Percentiles rank a stretch among this genome's conserved stretches.
These are phyloP conservation scores for Porites evermanni DNA, from an alignment of 92 coral and sea anemone genomes.

Conservation along the genomic window DNA sequence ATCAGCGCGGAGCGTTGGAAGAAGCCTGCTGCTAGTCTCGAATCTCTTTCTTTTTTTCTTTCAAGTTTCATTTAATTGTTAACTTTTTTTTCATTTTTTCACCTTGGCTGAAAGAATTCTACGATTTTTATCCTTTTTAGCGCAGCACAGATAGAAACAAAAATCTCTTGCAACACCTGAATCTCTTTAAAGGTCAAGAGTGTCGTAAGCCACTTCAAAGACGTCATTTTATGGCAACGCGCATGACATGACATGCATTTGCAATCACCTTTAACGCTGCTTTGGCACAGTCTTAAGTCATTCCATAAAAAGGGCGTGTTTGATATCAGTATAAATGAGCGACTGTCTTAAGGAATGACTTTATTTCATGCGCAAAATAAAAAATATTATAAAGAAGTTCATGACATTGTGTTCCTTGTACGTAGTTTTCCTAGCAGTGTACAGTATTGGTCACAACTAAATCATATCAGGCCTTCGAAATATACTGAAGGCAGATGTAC, in stretches of 20 bases:
- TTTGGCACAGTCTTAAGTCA: background rate
- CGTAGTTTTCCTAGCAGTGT: no score
- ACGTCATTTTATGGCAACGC: background rate
- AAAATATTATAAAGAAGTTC: background rate
- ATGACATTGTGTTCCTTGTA: no score
- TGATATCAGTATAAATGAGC: background rate
- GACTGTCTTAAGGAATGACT: background rate
- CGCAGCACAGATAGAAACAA: background rate
- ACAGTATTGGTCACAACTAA: no score
- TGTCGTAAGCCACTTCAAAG: background rate
- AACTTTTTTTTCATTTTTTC: no score
- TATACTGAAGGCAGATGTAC: no score
- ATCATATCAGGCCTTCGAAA: no score
- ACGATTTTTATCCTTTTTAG: background rate
- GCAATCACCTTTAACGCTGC: background rate
- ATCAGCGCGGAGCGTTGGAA: background rate
- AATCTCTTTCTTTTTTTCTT: no score
- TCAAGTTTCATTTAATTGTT: background rate
- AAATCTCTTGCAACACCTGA: background rate
- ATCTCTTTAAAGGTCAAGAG: background rate
- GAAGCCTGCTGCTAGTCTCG: background rate
- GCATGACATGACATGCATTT: background rate
- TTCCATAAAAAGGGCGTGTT: background rate
- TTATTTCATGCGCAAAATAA: slow-evolving; percentile 4
- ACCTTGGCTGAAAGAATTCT: no score